Evolutionary conservation across 1,140 invertebrate species (phyloP).

Genomic region (Rhyacophila brunnea): DNA sequence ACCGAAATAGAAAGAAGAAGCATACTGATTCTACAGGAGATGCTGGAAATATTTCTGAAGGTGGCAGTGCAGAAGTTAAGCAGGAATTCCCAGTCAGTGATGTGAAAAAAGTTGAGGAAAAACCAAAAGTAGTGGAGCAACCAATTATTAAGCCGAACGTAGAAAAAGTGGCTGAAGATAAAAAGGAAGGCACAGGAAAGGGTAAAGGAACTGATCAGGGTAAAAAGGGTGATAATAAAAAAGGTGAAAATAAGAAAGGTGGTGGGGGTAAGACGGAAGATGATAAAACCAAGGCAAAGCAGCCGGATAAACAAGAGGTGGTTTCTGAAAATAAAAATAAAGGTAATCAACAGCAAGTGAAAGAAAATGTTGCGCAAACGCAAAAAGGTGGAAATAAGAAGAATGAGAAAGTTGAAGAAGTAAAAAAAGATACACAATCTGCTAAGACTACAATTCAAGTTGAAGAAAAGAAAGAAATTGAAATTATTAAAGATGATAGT

Average conservation of each 20-base stretch:
- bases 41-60: slow-evolving; percentile 2
- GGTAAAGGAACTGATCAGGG: not conserved
- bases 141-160: not conserved
- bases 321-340: not conserved
- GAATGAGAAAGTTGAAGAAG: slow-evolving; percentile 21
- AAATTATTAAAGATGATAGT: not conserved
- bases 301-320: not conserved
- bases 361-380: not conserved
- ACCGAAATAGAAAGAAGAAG: slow-evolving; percentile 28
- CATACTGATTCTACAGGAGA: slow-evolving; percentile 6
- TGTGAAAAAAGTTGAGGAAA: not conserved
- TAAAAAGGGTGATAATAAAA: slow-evolving; percentile 8
- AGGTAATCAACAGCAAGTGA: slow-evolving; percentile 1
- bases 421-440: slow-evolving; percentile 7
- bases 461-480: slow-evolving; percentile 1
- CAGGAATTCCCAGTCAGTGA: not conserved
- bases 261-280: slow-evolving; percentile 8
- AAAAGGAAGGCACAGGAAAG: not conserved
- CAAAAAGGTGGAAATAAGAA: slow-evolving; percentile 28
- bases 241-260: not conserved
- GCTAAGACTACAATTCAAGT: not conserved
- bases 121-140: slow-evolving; percentile 8
- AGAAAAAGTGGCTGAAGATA: slow-evolving; percentile 3
- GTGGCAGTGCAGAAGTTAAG: not conserved
- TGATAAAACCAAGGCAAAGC: slow-evolving; percentile 11